Base-by-base conservation (phyloP, 1,140 invertebrate genomes). In the Drosophila saltans region DNA sequence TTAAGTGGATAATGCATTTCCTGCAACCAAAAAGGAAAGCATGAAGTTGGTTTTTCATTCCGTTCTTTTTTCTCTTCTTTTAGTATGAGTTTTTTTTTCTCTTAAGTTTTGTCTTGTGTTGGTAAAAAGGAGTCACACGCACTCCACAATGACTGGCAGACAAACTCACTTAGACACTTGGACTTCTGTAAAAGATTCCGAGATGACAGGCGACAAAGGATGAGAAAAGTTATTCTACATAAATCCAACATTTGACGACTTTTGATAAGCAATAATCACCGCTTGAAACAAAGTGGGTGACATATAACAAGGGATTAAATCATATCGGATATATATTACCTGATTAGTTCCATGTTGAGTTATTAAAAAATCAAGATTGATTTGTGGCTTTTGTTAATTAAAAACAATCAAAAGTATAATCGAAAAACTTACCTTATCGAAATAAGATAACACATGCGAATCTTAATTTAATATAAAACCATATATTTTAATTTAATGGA, bases 1-100 rank as follows among this genome's bases (percentile, higher is more conserved):
- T 75, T 88, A 86, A 88, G 83, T 86, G 83, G 83, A 88, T 88
- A 86, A 86, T 86, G 83, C 83, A 88, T 86, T 86, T 86, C 83
- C 83, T 88, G 55, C 45, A 68, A 60, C 65, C 66, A 60, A 81
- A 60, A 66, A 78, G 81, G 69, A 75, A 72, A 69, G 73, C 78
- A 66, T 52, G 6, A 52, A 52, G 21, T 52, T 52, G 21, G 45
- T 52, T 52, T 52, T 52, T 24, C 2, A 26, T 48, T 48, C 21
- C 16, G 1, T 21, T 21, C 21, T 48, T 48, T 8, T 21, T 30
- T 30, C 28, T 4, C 2, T 36, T 36, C 6, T 36, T 36, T 36
- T 30, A 2, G 28, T 30, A 4, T 30, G 28, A 2, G 28, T 30
- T 52, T 52, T 10, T 3, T 10, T 52, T n/a, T 52, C 26, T 6